Evolutionary conservation across 2,888 invertebrate species (phyloP).

Genomic region (Hyposoter didymator): DNA sequence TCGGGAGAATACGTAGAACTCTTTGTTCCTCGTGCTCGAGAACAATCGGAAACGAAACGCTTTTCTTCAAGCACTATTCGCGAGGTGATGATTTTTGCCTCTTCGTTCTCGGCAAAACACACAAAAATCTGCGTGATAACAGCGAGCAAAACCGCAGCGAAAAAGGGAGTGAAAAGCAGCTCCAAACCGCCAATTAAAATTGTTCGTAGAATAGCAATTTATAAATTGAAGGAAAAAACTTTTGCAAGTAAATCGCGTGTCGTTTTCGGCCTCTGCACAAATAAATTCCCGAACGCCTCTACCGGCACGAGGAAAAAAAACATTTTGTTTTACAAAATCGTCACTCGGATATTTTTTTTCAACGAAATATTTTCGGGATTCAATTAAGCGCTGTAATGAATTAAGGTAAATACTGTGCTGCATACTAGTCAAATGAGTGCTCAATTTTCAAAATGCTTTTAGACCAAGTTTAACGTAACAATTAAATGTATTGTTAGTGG

Average conservation of each 20-base stretch:
- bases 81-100: conserved; percentile 40
- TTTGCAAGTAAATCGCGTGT: not conserved
- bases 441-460: too few relatives aligned
- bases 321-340: not conserved
- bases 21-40: conserved; percentile 55
- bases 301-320: not conserved
- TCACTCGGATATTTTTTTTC: not conserved
- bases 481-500: too few relatives aligned
- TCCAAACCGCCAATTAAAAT: conserved; percentile 34
- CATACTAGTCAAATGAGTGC: too few relatives aligned
- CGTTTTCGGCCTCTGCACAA: not conserved
- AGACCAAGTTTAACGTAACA: too few relatives aligned
- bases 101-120: conserved; percentile 15
- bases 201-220: conserved; percentile 22
- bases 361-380: not conserved
- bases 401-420: too few relatives aligned
- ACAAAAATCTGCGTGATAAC: conserved; percentile 1
- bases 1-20: conserved; percentile 11
- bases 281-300: not conserved
- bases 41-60: conserved; percentile 59
- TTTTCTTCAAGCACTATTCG: conserved; percentile 42
- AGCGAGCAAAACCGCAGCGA: not conserved
- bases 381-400: not conserved
- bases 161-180: not conserved
- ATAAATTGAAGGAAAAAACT: conserved; percentile 14